Percentiles rank a stretch among this genome's conserved stretches.
Evolutionary conservation across 30 jellyfish, hydroid and myxozoan genomes (phyloP).

Genomic region (Pelagia noctiluca): DNA sequence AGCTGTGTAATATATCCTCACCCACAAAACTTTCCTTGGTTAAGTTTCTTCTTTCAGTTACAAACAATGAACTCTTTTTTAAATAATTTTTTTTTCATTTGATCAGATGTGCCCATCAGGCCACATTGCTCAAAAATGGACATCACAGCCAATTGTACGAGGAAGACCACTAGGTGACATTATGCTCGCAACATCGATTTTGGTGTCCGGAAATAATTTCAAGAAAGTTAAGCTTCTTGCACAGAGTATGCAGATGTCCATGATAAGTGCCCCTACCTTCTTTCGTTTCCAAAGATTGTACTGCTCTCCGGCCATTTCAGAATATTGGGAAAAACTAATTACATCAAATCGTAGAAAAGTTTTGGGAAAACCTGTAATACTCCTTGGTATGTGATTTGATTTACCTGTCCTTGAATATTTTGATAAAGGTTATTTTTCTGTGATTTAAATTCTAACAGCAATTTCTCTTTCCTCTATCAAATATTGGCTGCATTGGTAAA

Average conservation of each 20-base stretch:
- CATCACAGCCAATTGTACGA: slow-evolving; percentile 2
- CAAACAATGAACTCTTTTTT: too few species aligned
- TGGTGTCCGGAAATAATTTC: slow-evolving; percentile 4
- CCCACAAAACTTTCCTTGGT: too few species aligned
- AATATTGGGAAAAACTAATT: slow-evolving; percentile 12
- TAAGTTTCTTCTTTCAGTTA: too few species aligned
- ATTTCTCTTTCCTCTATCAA: too few species aligned
- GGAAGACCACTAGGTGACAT: slow-evolving; percentile 13
- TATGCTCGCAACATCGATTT: not conserved
- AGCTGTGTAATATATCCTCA: too few species aligned
- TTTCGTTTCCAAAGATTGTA: slow-evolving; percentile 3
- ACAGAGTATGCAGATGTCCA: slow-evolving; percentile 4
- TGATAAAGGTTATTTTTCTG: too few species aligned
- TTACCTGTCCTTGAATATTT: too few species aligned
- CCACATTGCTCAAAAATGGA: slow-evolving; percentile 14
- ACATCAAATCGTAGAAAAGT: not conserved
- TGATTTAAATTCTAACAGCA: too few species aligned
- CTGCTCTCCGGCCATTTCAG: not conserved
- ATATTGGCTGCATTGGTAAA: too few species aligned
- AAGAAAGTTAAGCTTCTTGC: not conserved
- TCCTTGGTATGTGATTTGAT: not conserved
- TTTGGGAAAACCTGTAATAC: not conserved
- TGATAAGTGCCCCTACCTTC: slow-evolving; percentile 3
- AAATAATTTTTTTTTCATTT: too few species aligned
- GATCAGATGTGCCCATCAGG: slow-evolving; percentile 18